Evolutionary conservation across 2,888 invertebrate species (phyloP).

Genomic region (Ptilodon capucinus): DNA sequence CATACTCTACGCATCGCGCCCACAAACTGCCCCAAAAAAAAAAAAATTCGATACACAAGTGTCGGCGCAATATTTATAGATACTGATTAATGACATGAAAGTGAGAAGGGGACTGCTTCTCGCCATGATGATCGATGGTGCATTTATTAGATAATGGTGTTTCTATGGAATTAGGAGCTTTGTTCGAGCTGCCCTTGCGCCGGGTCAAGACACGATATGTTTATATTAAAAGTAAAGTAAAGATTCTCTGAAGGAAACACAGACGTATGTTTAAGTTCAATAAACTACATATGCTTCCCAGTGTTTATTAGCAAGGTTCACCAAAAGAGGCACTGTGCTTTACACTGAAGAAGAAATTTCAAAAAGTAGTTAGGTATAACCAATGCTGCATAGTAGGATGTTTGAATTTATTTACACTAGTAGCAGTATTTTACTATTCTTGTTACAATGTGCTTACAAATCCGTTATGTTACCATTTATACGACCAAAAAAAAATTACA

Average conservation of each 20-base stretch:
- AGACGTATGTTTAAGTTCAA: neutral
- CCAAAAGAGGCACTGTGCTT: too few relatives aligned
- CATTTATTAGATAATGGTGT: constrained; percentile 79
- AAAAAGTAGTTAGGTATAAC: too few relatives aligned
- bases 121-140: constrained; percentile 68
- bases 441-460: too few relatives aligned
- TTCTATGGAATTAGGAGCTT: constrained; percentile 78
- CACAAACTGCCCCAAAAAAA: constrained; percentile 30
- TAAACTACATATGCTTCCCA: neutral
- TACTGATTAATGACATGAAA: constrained; percentile 78
- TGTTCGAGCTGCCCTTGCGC: constrained; percentile 67
- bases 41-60: constrained; percentile 70
- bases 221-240: neutral
- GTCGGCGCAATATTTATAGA: constrained; percentile 75
- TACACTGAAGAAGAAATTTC: too few relatives aligned
- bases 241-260: neutral
- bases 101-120: constrained; percentile 63
- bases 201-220: constrained; percentile 27
- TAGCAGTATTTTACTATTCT: too few relatives aligned
- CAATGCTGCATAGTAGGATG: too few relatives aligned
- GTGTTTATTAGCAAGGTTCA: too few relatives aligned
- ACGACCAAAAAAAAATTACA: too few relatives aligned
- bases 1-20: constrained; percentile 7
- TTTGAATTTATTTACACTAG: too few relatives aligned
- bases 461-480: too few relatives aligned